Conservation (phyloP, 1,140 invertebrate genomes). For the Lepeophtheirus salmonis region DNA sequence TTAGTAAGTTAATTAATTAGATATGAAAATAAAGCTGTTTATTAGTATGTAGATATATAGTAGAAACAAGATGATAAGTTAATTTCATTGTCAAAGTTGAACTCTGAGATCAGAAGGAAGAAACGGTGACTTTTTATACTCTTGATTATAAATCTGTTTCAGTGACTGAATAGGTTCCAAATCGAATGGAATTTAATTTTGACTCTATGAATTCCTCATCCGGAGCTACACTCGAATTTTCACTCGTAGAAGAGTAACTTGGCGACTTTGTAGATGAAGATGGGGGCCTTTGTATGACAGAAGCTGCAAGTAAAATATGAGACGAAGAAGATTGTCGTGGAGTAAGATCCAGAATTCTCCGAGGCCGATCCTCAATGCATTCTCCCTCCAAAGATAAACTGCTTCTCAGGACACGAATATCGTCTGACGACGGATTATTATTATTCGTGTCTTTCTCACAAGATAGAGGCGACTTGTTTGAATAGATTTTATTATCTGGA, state of each 20-base stretch:
- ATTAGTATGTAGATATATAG: no score
- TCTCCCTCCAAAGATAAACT: neutral
- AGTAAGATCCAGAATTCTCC: neutral
- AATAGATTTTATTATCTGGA: neutral
- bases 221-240: neutral
- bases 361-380: neutral
- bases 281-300: neutral
- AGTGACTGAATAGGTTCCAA: neutral
- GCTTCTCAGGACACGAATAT: neutral
- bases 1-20: no score
- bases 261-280: neutral
- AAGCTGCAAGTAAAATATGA: neutral
- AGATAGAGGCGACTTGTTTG: neutral
- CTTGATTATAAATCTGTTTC: neutral
- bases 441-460: neutral
- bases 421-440: neutral
- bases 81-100: no score
- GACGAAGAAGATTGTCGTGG: neutral
- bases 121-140: no score
- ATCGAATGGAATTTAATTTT: neutral
- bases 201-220: neutral
- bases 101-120: no score
- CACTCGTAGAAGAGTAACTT: neutral
- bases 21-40: no score
- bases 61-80: no score